Base-by-base conservation (phyloP, 1,140 invertebrate genomes). In the Euura lappo region DNA sequence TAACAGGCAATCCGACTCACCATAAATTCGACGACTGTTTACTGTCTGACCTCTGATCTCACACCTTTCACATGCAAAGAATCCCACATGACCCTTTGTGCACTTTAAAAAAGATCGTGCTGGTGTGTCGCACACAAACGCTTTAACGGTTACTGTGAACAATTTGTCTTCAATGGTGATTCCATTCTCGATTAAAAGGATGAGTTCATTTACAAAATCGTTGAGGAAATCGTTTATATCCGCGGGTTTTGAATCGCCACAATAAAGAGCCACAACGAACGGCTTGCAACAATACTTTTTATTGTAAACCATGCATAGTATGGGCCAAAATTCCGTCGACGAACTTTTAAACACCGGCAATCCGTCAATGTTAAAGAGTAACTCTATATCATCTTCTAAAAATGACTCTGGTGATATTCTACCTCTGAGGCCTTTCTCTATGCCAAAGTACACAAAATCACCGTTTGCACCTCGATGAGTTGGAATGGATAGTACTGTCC, bases 181-280 rank as follows among this genome's bases (percentile, higher is more conserved):
- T 6, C 66, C 69, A 45, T 74, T 45, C n/a, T 42, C 5, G 11
- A 65, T 10, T 13, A 80, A 69, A 3, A 46, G 2, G 66, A 75
- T 77, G 4, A 76, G 43, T 77, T 77, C 76, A 44, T 42, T 6
- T 28, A 80, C 47, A 67, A 80, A 78, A 64, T 77, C 47, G 1
- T 68, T 28, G 28, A 76, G 45, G 67, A 74, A 79, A 43, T 72
- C 13, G 6, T 73, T 7, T 10, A 74, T 11, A 65, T 45, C n/a
- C 4, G 13, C n/a, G 28, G 68, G 75, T 51, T 76, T 76, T 7
- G 72, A 70, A 67, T 76, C 75, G n/a, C 72, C 72, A 47, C 69
- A 73, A 43, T 70, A 73, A 45, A 73, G 46, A 8, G 47, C 72
- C 46, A 46, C 69, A 65, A 73, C 47, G 11, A 70, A 73, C 11